Base-by-base conservation (phyloP, 2,888 invertebrate genomes). In the Rambutsinella grinnellia region DNA sequence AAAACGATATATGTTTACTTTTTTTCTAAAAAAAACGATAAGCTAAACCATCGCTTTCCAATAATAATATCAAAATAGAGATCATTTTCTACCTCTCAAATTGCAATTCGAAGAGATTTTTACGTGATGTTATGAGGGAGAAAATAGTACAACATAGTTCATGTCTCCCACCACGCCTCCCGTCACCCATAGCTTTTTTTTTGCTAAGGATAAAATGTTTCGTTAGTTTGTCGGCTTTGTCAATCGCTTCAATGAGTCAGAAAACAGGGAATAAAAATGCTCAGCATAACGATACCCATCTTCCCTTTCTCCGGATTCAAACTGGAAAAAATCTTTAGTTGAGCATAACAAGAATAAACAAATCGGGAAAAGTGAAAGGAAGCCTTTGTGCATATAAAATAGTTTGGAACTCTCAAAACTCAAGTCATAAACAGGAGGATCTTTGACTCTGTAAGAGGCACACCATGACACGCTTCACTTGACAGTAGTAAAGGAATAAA, bases 51-150 rank as follows among this genome's bases (percentile, higher is more conserved):
- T 36, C 13, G 36, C 36, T 36, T 13, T 36, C 36, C 36, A 56
- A 26, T 21, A 26, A 56, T 13, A 56, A 56, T 24, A 56, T 56
- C 56, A 56, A 56, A 56, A 23, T 26, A 56, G 26, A 26, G 56
- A 56, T 56, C 56, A 24, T 56, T 26, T 56, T 56, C 21, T n/a
- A 56, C 56, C 26, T 56, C 58, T 58, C 58, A 58, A 58, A 58
- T 58, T 58, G 58, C 58, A 36, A 23, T 58, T 58, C 17, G 3
- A 8, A 10, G 19, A 19, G 3, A 5, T 36, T 26, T 36, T 13
- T 36, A 36, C 36, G 36, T 36, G 36, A 36, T 36, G 49, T 13
- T 17, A 49, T 61, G 17, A 46, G 46, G 19, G 28, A 28, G 19
- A 44, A 61, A 61, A 28, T 46, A 5, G 49, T 17, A 5, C n/a